Evolutionary conservation across 2,888 invertebrate genomes (phyloP), one percentile per base, ranked within the genome.

Genomic region (Lymantria dispar): DNA sequence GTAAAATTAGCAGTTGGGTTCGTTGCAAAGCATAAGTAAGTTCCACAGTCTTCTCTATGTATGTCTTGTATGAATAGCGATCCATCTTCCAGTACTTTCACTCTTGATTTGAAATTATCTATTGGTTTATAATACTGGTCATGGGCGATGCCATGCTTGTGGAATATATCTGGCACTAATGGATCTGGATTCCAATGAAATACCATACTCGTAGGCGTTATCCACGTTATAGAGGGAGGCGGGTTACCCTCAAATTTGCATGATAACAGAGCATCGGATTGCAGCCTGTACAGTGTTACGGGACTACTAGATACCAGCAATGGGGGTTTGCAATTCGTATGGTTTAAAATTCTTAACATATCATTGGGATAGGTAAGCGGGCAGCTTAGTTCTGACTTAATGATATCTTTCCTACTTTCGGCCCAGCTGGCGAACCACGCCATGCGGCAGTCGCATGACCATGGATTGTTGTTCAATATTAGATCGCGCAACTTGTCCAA

Each of bases 391-490:
- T 94, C 93, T 0, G 94, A 93, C 60, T 92, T 92, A 48, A 90
- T 84, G 15, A 85, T 86, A 41, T 91, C 83, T 58, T 85, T 86
- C 45, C 90, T 84, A 58, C 78, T 85, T 49, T 93, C 93, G 9
- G 93, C 92, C 90, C 90, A 90, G 44, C 64, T 66, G 14, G 76
- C 83, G 62, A 96, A 94, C 97, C 97, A 97, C 60, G 93, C 94
- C 93, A 96, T 95, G 45, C 95, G 93, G 73, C 98, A 98, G 80
- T 97, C 96, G 86, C 98, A 98, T 13, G 94, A 94, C 95, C 96
- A 97, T 30, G 94, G 95, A 78, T 98, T 98, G 50, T 94, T 93
- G 36, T 93, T 90, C 61, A 97, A 93, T 62, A 94, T 93, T 30
- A 97, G 81, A 56, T 93, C 92, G 63, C 92, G 86, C 48, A 97